Conservation (phyloP, 1,140 invertebrate genomes). For the Tetraneura akinire region DNA sequence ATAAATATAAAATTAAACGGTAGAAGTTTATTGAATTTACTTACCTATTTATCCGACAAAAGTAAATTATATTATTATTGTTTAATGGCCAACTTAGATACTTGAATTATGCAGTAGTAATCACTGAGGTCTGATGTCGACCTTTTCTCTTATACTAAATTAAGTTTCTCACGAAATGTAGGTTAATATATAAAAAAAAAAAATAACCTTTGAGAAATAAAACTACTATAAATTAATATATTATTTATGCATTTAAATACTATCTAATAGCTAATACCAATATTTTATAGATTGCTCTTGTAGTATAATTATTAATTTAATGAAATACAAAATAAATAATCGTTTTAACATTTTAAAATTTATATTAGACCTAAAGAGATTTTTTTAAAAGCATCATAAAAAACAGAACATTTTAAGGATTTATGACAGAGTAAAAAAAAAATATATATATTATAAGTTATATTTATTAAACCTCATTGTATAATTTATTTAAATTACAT, state of each 20-base stretch:
- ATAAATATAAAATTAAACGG: not conserved
- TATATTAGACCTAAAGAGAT: not conserved
- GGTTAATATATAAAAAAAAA: not conserved
- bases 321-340: not conserved
- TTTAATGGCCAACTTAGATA: constrained; percentile 3
- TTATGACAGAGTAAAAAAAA: not conserved
- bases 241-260: too few relatives aligned
- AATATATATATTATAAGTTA: too few relatives aligned
- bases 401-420: not conserved
- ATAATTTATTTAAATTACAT: constrained; percentile 21
- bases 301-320: not conserved
- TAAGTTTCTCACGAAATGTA: not conserved
- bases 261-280: too few relatives aligned
- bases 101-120: constrained; percentile 21
- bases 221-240: not conserved
- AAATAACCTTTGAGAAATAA: not conserved
- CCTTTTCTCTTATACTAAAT: constrained; percentile 3
- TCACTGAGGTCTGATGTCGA: constrained; percentile 8
- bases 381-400: not conserved
- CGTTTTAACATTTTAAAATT: not conserved
- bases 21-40: not conserved
- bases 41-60: not conserved
- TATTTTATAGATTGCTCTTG: too few relatives aligned
- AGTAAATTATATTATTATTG: constrained; percentile 24
- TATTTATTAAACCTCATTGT: not conserved